phyloP scores from a whole-genome alignment of 1,140 invertebrate species.

The Odontomachus brunneus region DNA sequence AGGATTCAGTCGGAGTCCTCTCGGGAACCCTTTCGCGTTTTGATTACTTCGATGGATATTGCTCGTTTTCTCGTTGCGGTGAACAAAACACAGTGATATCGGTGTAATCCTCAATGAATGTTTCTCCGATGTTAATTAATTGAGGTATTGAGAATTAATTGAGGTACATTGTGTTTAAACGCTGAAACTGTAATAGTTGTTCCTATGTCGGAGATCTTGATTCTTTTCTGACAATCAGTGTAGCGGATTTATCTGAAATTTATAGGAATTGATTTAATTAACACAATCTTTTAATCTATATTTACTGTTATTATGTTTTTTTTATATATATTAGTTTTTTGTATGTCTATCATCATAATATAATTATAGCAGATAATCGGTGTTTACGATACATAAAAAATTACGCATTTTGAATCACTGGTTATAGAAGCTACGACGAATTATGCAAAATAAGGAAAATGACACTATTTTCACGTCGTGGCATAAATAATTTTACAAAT shows the following conservation, averaged over 20 bases:
- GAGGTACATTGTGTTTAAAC: constrained; percentile 5
- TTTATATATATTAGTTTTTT: background rate
- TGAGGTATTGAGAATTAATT: background rate
- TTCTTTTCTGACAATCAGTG: background rate
- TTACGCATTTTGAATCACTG: too few species aligned
- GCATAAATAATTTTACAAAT: background rate
- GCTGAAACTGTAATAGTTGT: background rate
- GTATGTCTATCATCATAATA: constrained; percentile 1
- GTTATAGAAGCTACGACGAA: background rate
- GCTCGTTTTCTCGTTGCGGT: background rate
- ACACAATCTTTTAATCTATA: background rate
- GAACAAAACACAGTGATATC: constrained; percentile 18
- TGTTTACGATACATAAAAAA: background rate
- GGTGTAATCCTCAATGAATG: background rate
- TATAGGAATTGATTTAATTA: background rate
- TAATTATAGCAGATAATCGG: constrained; percentile 1
- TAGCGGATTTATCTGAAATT: background rate
- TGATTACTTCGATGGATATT: background rate
- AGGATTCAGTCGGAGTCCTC: too few species aligned
- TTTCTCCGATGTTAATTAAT: too few species aligned
- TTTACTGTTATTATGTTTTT: background rate
- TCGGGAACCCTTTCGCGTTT: background rate
- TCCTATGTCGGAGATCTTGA: background rate
- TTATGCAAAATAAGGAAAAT: background rate
- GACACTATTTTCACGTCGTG: too few species aligned